phyloP scores from a whole-genome alignment of 1,140 invertebrate species.

The Steinernema feltiae region DNA sequence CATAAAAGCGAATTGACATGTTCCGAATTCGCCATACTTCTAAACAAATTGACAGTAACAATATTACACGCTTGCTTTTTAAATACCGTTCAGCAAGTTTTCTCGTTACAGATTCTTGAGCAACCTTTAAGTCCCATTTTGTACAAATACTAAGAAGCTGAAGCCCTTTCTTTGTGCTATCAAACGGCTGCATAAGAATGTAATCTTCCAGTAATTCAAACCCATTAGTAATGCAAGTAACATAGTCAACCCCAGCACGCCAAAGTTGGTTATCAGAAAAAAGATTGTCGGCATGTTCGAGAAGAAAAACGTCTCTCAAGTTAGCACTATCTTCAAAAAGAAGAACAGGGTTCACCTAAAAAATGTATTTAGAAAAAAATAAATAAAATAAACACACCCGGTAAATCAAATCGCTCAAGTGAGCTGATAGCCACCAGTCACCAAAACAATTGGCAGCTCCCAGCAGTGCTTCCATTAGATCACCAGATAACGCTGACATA shows the following conservation, averaged over 20 bases:
- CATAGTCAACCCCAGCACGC: not conserved
- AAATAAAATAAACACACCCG: not conserved
- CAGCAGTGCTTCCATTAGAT: not conserved
- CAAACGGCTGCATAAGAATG: not conserved
- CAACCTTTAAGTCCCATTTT: not conserved
- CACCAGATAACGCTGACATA: not conserved
- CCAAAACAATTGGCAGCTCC: not conserved
- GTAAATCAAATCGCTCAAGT: not conserved
- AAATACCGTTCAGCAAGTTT: not conserved
- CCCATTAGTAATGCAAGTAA: not conserved
- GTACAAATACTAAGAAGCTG: not conserved
- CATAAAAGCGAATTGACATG: not conserved
- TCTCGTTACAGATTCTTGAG: not conserved
- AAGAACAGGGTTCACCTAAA: not conserved
- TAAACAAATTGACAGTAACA: not conserved
- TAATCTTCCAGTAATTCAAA: not conserved
- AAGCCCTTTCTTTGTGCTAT: not conserved
- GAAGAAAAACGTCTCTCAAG: not conserved
- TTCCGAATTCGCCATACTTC: not conserved
- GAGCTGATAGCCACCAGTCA: not conserved
- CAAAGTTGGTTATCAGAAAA: not conserved
- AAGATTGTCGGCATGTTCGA: not conserved
- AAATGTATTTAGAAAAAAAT: not conserved
- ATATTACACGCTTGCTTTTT: not conserved
- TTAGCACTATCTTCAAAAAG: not conserved